phyloP scores from a whole-genome alignment of 2,888 invertebrate genomes.

The Heteromurus nitidus region DNA sequence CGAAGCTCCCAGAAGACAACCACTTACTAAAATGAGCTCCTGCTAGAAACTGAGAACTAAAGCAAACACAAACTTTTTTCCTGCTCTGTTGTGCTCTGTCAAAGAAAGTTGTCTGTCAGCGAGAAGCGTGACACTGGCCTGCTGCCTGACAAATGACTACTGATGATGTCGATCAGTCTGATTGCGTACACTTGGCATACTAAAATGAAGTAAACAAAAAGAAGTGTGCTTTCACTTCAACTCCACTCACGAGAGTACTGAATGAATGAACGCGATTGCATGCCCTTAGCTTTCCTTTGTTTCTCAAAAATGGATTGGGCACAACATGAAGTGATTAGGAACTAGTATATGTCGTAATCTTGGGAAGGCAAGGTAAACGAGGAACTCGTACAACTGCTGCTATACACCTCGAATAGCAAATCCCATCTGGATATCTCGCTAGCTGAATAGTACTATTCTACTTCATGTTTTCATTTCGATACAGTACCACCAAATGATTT shows the following conservation, averaged over 20 bases:
- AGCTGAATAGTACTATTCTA: too few relatives aligned
- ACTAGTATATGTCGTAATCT: conserved; percentile 37
- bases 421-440: too few relatives aligned
- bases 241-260: conserved; percentile 28
- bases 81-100: conserved; percentile 26
- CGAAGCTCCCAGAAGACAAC: conserved; percentile 9
- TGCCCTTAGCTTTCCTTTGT: conserved; percentile 13
- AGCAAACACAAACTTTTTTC: conserved; percentile 7
- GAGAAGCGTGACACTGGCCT: conserved; percentile 33
- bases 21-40: conserved; percentile 33
- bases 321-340: not conserved
- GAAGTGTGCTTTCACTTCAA: conserved; percentile 41
- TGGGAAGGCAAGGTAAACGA: conserved; percentile 50
- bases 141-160: conserved; percentile 41
- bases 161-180: conserved; percentile 18
- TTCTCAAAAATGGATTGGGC: not conserved
- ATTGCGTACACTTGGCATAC: not conserved
- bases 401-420: not conserved
- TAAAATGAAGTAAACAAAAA: conserved; percentile 47
- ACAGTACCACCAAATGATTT: not conserved
- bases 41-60: not conserved
- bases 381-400: conserved; percentile 21
- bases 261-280: conserved; percentile 16
- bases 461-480: conserved; percentile 14
- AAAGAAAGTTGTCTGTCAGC: conserved; percentile 43